Evolutionary conservation across 2,797 vertebrate genomes (phyloP).

Genomic region (Lithobates pipiens): DNA sequence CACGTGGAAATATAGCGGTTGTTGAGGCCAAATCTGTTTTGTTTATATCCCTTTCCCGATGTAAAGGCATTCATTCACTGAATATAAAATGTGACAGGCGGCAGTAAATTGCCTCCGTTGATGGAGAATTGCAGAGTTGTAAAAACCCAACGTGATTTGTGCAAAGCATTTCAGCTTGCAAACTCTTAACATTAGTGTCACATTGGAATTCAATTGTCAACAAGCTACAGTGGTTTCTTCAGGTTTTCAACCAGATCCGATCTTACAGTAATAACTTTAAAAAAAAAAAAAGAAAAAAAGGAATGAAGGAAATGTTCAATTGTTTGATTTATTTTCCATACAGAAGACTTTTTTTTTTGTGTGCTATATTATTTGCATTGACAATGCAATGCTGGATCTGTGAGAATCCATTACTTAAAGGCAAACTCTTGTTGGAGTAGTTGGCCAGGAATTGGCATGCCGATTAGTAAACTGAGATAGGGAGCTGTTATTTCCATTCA

Average conservation of each 20-base stretch:
- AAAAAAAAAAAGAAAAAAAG: conserved; percentile 8
- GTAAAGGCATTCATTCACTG: conserved; percentile 33
- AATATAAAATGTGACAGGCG: conserved; percentile 44
- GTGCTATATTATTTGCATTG: conserved; percentile 16
- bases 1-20: conserved; percentile 11
- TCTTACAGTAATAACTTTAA: conserved; percentile 53
- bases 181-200: conserved; percentile 63
- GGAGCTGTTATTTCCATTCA: too few species aligned
- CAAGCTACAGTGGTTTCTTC: conserved; percentile 59
- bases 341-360: background rate
- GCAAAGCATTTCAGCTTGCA: conserved; percentile 63
- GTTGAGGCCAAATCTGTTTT: conserved; percentile 40
- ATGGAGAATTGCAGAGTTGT: conserved; percentile 38
- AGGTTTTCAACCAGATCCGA: conserved; percentile 66
- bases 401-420: background rate
- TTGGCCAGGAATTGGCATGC: too few species aligned
- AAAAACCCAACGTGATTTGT: conserved; percentile 64
- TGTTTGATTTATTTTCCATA: conserved; percentile 40
- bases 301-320: conserved; percentile 49
- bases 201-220: conserved; percentile 67
- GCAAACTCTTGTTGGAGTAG: background rate
- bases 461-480: too few species aligned
- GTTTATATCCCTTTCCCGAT: conserved; percentile 37
- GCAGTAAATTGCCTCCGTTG: conserved; percentile 56
- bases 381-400: background rate